Evolutionary conservation across 2,888 invertebrate species (phyloP).

Genomic region (Patella caerulea): DNA sequence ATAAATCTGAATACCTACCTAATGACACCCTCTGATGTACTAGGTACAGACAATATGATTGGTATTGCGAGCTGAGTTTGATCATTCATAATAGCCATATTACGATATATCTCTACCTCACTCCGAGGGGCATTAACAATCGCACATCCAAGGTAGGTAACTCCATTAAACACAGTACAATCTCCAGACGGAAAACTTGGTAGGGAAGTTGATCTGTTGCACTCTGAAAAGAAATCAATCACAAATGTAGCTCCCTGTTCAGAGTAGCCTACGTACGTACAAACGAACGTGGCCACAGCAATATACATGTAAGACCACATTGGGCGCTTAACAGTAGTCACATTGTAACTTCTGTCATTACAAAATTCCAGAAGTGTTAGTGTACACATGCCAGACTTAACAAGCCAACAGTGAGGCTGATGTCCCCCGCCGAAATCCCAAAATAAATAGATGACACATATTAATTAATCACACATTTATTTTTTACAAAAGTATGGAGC

Average conservation of each 20-base stretch:
- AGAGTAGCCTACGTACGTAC: not conserved
- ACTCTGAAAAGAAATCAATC: slow-evolving; percentile 35
- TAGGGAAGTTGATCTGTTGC: slow-evolving; percentile 58
- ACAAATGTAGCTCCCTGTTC: not conserved
- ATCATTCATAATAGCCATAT: slow-evolving; percentile 92
- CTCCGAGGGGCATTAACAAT: slow-evolving; percentile 93
- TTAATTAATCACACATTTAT: no score
- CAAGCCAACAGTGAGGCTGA: no score
- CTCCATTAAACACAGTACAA: slow-evolving; percentile 84
- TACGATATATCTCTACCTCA: slow-evolving; percentile 91
- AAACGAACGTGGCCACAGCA: no score
- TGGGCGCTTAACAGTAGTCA: not conserved
- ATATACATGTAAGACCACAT: no score
- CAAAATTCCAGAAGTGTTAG: not conserved
- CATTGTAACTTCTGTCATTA: not conserved
- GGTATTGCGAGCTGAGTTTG: slow-evolving; percentile 85
- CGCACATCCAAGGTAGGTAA: slow-evolving; percentile 92
- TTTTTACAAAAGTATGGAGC: no score
- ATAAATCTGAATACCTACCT: slow-evolving; percentile 79
- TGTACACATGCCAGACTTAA: not conserved
- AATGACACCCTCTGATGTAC: slow-evolving; percentile 91
- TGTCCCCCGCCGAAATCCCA: no score
- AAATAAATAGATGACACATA: no score
- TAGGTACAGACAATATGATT: slow-evolving; percentile 92
- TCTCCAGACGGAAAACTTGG: slow-evolving; percentile 58